Base-by-base conservation (phyloP, 1,140 invertebrate genomes). In the Ceratina japonica region DNA sequence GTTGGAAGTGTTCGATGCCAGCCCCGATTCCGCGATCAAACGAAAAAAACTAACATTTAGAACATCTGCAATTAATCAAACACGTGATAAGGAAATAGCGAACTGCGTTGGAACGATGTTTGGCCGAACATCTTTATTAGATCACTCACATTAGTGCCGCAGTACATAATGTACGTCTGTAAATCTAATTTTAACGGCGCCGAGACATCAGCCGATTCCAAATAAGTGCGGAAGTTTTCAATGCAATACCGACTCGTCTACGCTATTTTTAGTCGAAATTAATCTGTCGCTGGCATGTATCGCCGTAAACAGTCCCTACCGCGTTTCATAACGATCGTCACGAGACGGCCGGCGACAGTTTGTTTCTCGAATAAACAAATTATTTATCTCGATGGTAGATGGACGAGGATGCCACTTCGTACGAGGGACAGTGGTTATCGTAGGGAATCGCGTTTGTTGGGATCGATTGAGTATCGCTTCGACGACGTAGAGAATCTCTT, bases 271-370 rank as follows among this genome's bases (percentile, higher is more conserved):
- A 59, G 27, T 22, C 16, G n/a, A 5, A 27, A n/a, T 71, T 70
- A 71, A 71, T 62, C 22, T 51, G 56, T 3, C 2, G 56, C 51
- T 73, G 71, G 59, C 71, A 73, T 73, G 22, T 54, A n/a, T 3
- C 49, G 22, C 37, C 15, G 3, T n/a, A n/a, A n/a, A n/a, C n/a
- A n/a, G n/a, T 20, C 27, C 59, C 27, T 31, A 62, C 27, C n/a
- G 12, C 58, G 10, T 31, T 4, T n/a, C 44, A 3, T 73, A 62
- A 62, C 12, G n/a, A 73, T 22, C 12, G 16, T 51, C 24, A 18
- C 71, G 20, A 58, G n/a, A 18, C 71, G 20, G 52, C 15, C 3
- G 3, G 51, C 62, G 49, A n/a, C n/a, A n/a, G n/a, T 5, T 27
- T 52, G 12, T 12, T 3, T 12, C 7, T 16, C 10, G 4, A 8